A percentile compares a stretch with the other conserved stretches of the same genome.
phyloP scores from a whole-genome alignment of 1,140 invertebrate genomes.

The Lordiphosa mommai region DNA sequence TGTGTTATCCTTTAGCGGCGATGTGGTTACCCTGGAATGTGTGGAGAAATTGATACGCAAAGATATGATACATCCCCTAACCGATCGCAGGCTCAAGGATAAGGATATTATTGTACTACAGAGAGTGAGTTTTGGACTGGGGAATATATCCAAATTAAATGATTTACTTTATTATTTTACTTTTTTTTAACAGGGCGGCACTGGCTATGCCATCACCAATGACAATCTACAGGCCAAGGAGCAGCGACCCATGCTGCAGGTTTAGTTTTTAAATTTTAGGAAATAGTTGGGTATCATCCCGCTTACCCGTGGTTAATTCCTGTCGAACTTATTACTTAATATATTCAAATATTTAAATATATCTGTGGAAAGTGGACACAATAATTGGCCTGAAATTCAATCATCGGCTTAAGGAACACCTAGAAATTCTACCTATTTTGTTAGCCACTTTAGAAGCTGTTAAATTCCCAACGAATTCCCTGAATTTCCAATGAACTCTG shows the following conservation, averaged over 20 bases:
- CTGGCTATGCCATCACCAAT: constrained; percentile 94
- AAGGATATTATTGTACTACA: constrained; percentile 96
- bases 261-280: too few relatives aligned
- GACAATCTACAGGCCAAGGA: constrained; percentile 90
- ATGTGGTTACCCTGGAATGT: constrained; percentile 97
- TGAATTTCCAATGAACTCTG: too few relatives aligned
- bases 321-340: too few relatives aligned
- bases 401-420: too few relatives aligned
- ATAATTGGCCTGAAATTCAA: too few relatives aligned
- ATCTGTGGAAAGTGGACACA: too few relatives aligned
- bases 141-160: neutral
- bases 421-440: too few relatives aligned
- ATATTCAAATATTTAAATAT: too few relatives aligned
- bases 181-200: constrained; percentile 88
- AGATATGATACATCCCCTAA: constrained; percentile 98
- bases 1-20: constrained; percentile 82
- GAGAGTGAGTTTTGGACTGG: constrained; percentile 83
- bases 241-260: constrained; percentile 91
- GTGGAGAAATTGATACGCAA: constrained; percentile 97
- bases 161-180: neutral
- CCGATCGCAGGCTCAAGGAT: constrained; percentile 91
- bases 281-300: too few relatives aligned
- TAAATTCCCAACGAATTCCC: too few relatives aligned
- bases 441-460: too few relatives aligned
- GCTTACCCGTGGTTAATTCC: too few relatives aligned